Percentiles rank a stretch among this genome's conserved stretches.
Conservation (phyloP, 1,140 invertebrate species). For the Thalassaphorura encarpata region DNA sequence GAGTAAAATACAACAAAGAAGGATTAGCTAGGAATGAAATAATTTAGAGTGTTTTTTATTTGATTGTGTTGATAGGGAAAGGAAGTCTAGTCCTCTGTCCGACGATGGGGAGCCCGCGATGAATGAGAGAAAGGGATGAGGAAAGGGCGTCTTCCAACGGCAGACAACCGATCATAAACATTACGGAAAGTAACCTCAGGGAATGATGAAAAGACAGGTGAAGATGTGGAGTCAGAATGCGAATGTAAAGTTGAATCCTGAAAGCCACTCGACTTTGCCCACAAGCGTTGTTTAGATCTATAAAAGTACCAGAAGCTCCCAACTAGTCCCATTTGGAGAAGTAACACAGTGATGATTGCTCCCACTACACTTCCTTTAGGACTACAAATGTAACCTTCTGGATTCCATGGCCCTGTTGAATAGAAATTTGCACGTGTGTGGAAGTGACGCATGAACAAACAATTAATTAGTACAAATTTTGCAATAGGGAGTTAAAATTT, state of each 20-base stretch:
- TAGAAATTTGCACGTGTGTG: no score
- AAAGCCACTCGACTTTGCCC: constrained; percentile 26
- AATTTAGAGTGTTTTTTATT: no score
- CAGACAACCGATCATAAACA: constrained; percentile 33
- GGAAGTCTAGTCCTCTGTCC: neutral
- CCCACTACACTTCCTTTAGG: constrained; percentile 36
- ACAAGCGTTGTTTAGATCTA: constrained; percentile 33
- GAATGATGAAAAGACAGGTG: constrained; percentile 21
- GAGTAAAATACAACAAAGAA: no score
- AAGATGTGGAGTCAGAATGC: constrained; percentile 32
- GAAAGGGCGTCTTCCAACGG: constrained; percentile 29
- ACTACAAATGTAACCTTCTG: constrained; percentile 34
- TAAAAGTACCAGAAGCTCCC: constrained; percentile 36
- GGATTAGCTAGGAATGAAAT: no score
- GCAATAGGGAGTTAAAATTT: no score
- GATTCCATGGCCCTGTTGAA: neutral
- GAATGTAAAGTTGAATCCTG: constrained; percentile 11
- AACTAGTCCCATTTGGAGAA: constrained; percentile 35
- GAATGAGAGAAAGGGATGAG: constrained; percentile 31
- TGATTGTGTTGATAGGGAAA: no score
- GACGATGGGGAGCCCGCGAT: constrained; percentile 9
- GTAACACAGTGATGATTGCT: constrained; percentile 34
- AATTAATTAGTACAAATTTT: no score
- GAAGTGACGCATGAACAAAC: no score
- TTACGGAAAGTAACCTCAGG: constrained; percentile 34